Conservation (phyloP, 2,888 invertebrate genomes). For the Cordylochernes scorpioides region DNA sequence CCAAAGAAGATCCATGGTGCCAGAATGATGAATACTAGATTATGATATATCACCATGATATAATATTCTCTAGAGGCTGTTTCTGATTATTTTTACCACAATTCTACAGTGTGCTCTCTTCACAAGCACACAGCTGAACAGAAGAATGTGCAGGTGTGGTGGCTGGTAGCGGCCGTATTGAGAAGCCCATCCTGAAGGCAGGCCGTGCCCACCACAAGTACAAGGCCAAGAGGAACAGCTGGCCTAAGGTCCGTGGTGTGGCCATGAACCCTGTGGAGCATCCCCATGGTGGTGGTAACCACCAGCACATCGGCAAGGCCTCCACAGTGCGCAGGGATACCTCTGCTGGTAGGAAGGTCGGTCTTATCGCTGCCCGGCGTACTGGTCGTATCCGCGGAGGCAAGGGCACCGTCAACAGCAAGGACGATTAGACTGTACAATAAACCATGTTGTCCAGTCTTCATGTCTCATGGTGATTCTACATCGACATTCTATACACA, state of each 20-base stretch:
- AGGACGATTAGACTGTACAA: slow-evolving; percentile 39
- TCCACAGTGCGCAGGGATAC: slow-evolving; percentile 97
- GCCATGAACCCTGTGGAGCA: slow-evolving; percentile 99
- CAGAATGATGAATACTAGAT: too few relatives aligned
- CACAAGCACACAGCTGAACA: too few relatives aligned
- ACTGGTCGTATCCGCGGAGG: slow-evolving; percentile 99
- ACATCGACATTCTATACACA: too few relatives aligned
- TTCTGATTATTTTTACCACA: too few relatives aligned
- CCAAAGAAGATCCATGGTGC: too few relatives aligned
- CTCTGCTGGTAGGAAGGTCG: slow-evolving; percentile 95
- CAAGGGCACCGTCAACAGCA: slow-evolving; percentile 56
- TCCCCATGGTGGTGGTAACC: slow-evolving; percentile 99
- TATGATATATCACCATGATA: too few relatives aligned
- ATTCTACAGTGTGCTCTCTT: too few relatives aligned
- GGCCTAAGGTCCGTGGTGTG: slow-evolving; percentile 93
- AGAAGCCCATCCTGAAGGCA: slow-evolving; percentile 96
- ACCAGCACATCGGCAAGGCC: slow-evolving; percentile 99
- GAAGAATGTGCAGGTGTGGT: slow-evolving; percentile 88
- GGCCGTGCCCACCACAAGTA: slow-evolving; percentile 99
- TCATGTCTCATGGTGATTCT: too few relatives aligned
- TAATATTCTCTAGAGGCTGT: too few relatives aligned
- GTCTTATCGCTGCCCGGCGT: slow-evolving; percentile 98
- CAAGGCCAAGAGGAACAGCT: slow-evolving; percentile 99
- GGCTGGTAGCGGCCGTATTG: slow-evolving; percentile 97
- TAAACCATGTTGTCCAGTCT: too few relatives aligned